Evolutionary conservation across 2,888 invertebrate genomes (phyloP).

Genomic region (Drosophila paracracens): DNA sequence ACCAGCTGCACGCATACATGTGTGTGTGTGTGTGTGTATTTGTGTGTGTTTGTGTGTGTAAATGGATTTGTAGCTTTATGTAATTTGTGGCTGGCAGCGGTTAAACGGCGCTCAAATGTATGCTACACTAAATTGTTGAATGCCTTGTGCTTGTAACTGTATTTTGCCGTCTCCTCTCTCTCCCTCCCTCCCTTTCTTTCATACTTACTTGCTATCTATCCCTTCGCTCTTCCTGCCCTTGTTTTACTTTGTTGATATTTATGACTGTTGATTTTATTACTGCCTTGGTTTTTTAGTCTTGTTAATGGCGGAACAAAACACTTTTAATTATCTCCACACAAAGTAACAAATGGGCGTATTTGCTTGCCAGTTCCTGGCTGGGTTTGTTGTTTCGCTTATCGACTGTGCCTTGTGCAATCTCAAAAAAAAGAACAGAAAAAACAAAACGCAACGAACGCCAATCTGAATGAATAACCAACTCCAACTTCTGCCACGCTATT

Average conservation of each 20-base stretch:
- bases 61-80: slow-evolving; percentile 14
- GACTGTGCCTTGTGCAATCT: slow-evolving; percentile 55
- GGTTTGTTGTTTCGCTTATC: slow-evolving; percentile 38
- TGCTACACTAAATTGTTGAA: slow-evolving; percentile 57
- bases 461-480: slow-evolving; percentile 18
- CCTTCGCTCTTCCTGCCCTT: neutral
- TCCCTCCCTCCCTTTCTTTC: neutral
- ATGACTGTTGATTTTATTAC: slow-evolving; percentile 21
- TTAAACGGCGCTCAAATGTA: slow-evolving; percentile 58
- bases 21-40: neutral
- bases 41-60: slow-evolving; percentile 2
- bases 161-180: neutral
- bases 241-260: slow-evolving; percentile 9
- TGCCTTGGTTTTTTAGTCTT: slow-evolving; percentile 35
- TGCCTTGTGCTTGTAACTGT: slow-evolving; percentile 2
- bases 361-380: neutral
- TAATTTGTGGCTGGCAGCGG: slow-evolving; percentile 10
- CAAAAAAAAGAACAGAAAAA: slow-evolving; percentile 50
- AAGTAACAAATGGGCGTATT: slow-evolving; percentile 4
- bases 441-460: slow-evolving; percentile 45
- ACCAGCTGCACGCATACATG: neutral
- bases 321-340: slow-evolving; percentile 64
- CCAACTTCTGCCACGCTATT: slow-evolving; percentile 20
- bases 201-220: neutral
- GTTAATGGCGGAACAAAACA: slow-evolving; percentile 61